Percentiles rank a stretch among this genome's conserved stretches.
phyloP scores from a whole-genome alignment of 2,113 vertebrate species.

The Aspiorhynchus laticeps region DNA sequence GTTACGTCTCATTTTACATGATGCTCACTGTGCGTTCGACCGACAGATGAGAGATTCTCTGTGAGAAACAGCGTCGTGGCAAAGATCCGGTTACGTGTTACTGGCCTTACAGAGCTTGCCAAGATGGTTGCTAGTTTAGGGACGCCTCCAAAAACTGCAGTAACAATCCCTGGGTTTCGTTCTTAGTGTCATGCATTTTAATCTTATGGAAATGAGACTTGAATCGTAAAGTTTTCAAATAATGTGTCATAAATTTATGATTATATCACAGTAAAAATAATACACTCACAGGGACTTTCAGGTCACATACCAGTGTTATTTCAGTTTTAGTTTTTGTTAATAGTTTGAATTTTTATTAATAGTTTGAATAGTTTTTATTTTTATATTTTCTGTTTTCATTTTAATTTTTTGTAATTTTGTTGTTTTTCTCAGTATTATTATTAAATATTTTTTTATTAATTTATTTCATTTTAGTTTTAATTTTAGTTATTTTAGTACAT shows the following conservation, averaged over 20 bases:
- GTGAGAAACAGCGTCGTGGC: constrained; percentile 3
- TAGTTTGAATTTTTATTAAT: background rate
- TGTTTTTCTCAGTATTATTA: too few relatives aligned
- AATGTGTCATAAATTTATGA: background rate
- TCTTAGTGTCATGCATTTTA: background rate
- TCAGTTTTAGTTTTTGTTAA: background rate
- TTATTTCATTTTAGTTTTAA: too few relatives aligned
- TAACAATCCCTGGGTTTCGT: constrained; percentile 10
- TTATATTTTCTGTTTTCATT: background rate
- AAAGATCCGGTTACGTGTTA: constrained; percentile 45
- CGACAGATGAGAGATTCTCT: constrained; percentile 44
- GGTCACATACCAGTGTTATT: background rate
- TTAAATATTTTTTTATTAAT: too few relatives aligned
- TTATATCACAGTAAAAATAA: background rate
- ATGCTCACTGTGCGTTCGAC: constrained; percentile 30
- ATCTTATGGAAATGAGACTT: too few relatives aligned
- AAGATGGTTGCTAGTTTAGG: constrained; percentile 33
- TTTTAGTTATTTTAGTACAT: too few relatives aligned
- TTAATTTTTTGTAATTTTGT: too few relatives aligned
- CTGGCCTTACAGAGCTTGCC: constrained; percentile 34
- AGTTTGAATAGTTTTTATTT: background rate
- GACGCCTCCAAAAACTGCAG: constrained; percentile 1
- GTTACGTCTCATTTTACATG: too few relatives aligned
- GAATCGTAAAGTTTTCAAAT: background rate
- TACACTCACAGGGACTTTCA: too few relatives aligned